Evolutionary conservation across 2,888 invertebrate genomes (phyloP).

Genomic region (Amorpha juglandis): DNA sequence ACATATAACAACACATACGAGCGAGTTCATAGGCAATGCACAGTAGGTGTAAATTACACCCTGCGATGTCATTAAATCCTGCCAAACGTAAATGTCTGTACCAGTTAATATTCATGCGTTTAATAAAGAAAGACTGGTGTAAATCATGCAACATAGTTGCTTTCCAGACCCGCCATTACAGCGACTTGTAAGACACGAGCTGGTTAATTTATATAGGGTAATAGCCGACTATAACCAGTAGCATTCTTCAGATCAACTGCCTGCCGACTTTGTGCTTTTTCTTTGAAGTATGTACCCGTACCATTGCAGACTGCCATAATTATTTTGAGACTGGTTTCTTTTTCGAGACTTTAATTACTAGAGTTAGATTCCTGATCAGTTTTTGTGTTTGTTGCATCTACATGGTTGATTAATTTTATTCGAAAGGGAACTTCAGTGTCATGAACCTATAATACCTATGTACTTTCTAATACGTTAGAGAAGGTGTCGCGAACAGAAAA

Average conservation of each 20-base stretch:
- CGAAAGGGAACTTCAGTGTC: background rate
- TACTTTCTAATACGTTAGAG: no score
- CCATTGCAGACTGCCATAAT: background rate
- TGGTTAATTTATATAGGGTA: slow-evolving; percentile 22
- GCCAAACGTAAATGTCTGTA: background rate
- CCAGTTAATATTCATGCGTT: slow-evolving; percentile 15
- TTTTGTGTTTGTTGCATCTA: no score
- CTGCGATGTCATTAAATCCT: background rate
- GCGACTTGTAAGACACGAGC: slow-evolving; percentile 5
- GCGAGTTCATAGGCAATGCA: background rate
- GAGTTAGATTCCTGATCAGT: background rate
- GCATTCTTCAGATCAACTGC: slow-evolving; percentile 7
- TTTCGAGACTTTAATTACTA: background rate
- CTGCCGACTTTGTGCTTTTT: slow-evolving; percentile 12
- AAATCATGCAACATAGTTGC: slow-evolving; percentile 20
- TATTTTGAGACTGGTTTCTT: background rate
- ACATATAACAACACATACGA: background rate
- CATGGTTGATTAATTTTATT: background rate
- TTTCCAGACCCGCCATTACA: slow-evolving; percentile 4
- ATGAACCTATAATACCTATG: background rate
- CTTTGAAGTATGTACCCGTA: slow-evolving; percentile 7
- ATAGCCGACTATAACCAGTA: slow-evolving; percentile 16
- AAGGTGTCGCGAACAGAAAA: no score
- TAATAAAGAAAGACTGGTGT: background rate
- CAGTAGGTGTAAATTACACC: background rate